phyloP scores from a whole-genome alignment of 92 coral and sea anemone genomes.

The Heteractis magnifica region DNA sequence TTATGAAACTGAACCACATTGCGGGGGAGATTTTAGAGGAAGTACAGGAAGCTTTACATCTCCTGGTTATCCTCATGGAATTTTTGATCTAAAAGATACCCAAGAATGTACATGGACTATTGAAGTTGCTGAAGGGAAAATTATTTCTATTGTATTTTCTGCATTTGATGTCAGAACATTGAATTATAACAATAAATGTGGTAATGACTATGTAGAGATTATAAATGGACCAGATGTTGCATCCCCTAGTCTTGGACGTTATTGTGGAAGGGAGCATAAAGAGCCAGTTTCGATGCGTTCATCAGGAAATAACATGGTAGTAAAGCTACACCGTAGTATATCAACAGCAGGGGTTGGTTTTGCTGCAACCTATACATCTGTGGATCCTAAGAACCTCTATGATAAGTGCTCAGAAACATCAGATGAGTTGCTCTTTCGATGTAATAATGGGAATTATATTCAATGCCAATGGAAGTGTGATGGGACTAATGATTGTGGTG shows the following conservation, averaged over 20 bases:
- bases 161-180: conserved; percentile 50
- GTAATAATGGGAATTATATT: conserved; percentile 59
- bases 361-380: conserved; percentile 66
- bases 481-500: conserved; percentile 77
- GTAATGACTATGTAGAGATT: conserved; percentile 54
- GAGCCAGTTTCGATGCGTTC: conserved; percentile 50
- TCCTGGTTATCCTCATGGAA: conserved; percentile 49
- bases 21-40: conserved; percentile 56
- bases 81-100: neutral
- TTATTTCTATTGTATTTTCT: conserved; percentile 58
- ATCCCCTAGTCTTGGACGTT: conserved; percentile 48
- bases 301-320: conserved; percentile 53
- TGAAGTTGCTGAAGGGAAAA: conserved; percentile 51
- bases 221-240: conserved; percentile 52
- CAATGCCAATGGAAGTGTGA: conserved; percentile 84
- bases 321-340: conserved; percentile 46
- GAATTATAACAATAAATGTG: conserved; percentile 23
- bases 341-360: conserved; percentile 55
- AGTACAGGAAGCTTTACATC: conserved; percentile 67
- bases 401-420: conserved; percentile 58
- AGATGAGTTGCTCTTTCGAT: conserved; percentile 55
- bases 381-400: conserved; percentile 65
- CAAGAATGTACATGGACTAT: conserved; percentile 81
- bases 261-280: conserved; percentile 45
- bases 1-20: conserved; percentile 63